These are phyloP conservation scores for Falco naumanni DNA, from an alignment of 2,797 vertebrate genomes.

Conservation along the genomic window DNA sequence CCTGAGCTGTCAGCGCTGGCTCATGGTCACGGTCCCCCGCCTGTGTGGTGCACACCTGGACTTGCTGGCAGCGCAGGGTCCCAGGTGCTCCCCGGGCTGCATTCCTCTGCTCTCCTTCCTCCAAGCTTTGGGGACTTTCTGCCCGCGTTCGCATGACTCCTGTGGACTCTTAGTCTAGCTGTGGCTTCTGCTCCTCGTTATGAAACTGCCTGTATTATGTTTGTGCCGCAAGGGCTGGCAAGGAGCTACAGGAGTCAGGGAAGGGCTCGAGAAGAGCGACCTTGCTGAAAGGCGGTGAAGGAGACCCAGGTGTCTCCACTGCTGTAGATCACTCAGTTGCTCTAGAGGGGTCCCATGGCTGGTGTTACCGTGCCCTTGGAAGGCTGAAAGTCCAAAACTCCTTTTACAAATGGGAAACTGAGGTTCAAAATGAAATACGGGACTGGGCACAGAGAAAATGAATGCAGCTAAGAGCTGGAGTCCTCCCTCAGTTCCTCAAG, in stretches of 20 bases:
- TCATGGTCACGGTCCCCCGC: rapidly evolving
- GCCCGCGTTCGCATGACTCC: rapidly evolving
- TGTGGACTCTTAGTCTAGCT: not conserved
- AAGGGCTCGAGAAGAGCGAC: not conserved
- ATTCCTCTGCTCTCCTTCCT: conserved; percentile 40
- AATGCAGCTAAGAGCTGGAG: not conserved
- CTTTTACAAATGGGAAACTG: not conserved
- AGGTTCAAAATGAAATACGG: not conserved
- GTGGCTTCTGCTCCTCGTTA: not conserved
- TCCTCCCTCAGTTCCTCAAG: not conserved
- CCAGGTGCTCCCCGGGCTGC: not conserved
- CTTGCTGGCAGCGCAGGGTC: not conserved
- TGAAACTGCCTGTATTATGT: not conserved
- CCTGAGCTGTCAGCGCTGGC: not conserved
- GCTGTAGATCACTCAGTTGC: rapidly evolving
- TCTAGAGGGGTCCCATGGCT: not conserved
- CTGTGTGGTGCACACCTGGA: conserved; percentile 17
- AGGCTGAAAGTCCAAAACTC: not conserved
- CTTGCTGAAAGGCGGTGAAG: not conserved
- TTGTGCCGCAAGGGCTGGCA: not conserved
- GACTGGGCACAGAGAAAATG: not conserved
- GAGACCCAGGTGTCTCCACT: not conserved
- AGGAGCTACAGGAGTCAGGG: not conserved
- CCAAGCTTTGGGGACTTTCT: conserved; percentile 9
- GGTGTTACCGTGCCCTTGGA: not conserved